Conservation (phyloP, 2,888 invertebrate species). For the Orthonychiurus folsomi region DNA sequence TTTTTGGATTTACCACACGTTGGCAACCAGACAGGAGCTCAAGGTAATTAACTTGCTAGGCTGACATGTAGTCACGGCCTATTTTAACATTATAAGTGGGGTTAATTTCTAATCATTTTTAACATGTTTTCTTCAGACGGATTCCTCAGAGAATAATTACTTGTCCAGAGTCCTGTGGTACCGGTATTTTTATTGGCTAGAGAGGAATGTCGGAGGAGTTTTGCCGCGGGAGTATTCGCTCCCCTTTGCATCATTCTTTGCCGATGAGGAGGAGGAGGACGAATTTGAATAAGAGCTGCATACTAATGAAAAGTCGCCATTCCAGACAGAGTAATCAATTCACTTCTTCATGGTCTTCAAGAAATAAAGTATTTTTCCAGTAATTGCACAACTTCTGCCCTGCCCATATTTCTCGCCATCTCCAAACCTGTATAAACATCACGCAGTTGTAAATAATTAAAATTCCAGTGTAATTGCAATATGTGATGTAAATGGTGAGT, state of each 20-base stretch:
- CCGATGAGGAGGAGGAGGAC: constrained; percentile 23
- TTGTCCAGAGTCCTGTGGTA: constrained; percentile 82
- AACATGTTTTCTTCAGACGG: constrained; percentile 5
- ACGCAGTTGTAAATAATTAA: neutral
- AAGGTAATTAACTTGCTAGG: constrained; percentile 53
- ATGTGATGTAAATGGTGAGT: neutral
- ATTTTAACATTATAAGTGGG: neutral
- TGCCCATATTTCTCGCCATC: neutral
- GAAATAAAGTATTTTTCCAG: neutral
- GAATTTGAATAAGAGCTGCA: no score
- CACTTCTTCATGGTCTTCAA: no score
- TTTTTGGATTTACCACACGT: constrained; percentile 85
- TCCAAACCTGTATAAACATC: neutral
- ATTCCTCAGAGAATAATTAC: constrained; percentile 48
- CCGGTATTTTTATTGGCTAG: constrained; percentile 73
- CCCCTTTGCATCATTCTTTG: constrained; percentile 31
- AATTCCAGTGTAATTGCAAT: neutral
- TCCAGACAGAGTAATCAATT: no score
- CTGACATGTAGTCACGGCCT: no score
- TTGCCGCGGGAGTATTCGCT: constrained; percentile 64
- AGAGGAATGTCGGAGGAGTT: constrained; percentile 72
- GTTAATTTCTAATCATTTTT: neutral
- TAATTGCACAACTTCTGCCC: neutral
- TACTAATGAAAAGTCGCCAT: no score
- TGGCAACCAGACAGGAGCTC: constrained; percentile 61